Conservation (phyloP, 2,888 invertebrate genomes). For the Willowsia nigromaculata region DNA sequence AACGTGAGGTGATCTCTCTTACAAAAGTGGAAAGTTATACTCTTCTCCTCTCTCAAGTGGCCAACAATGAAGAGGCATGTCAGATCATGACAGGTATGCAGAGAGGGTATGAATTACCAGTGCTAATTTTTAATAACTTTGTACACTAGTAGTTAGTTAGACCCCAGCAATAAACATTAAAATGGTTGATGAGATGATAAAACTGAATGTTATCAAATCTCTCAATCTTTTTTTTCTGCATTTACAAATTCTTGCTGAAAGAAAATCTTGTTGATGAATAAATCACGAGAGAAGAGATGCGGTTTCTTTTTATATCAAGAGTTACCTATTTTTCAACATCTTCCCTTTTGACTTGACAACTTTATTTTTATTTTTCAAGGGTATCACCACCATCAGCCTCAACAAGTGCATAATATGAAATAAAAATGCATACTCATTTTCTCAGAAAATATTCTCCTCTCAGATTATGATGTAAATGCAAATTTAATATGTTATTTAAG, state of each 20-base stretch:
- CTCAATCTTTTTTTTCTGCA: neutral
- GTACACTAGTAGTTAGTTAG: too few species aligned
- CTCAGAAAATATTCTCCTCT: neutral
- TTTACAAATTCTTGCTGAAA: neutral
- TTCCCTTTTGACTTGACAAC: slow-evolving; percentile 27
- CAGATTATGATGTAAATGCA: neutral
- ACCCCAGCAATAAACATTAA: too few species aligned
- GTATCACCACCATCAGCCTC: slow-evolving; percentile 6
- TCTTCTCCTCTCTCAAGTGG: neutral
- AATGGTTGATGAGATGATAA: neutral
- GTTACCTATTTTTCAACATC: slow-evolving; percentile 14
- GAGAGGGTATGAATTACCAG: too few species aligned
- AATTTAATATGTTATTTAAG: too few species aligned
- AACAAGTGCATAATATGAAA: neutral
- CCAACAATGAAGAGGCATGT: neutral
- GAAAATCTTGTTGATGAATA: slow-evolving; percentile 7
- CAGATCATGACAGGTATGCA: too few species aligned
- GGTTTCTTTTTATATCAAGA: slow-evolving; percentile 9
- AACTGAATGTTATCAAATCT: slow-evolving; percentile 1
- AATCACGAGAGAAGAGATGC: neutral
- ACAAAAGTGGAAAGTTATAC: slow-evolving; percentile 5
- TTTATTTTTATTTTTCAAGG: slow-evolving; percentile 32
- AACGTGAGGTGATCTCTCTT: neutral
- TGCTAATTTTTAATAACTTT: too few species aligned
- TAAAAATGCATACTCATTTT: neutral